These are phyloP conservation scores for Scalopus aquaticus DNA, from an alignment of 2,113 vertebrate species.

Conservation along the genomic window DNA sequence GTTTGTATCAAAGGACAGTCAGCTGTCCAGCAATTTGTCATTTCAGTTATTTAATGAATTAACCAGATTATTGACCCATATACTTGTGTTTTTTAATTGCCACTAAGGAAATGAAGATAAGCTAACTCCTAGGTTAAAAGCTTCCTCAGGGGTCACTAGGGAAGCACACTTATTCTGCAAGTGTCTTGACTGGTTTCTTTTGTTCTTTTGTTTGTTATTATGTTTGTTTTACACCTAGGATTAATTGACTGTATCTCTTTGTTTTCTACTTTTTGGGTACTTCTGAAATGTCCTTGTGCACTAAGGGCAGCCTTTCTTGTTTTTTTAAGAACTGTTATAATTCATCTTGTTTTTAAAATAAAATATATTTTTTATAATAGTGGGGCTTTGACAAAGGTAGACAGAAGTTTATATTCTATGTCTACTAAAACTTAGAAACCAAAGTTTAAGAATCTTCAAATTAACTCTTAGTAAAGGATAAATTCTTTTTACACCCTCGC, in stretches of 20 bases:
- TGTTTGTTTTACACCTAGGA: background rate
- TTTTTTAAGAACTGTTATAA: background rate
- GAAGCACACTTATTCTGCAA: background rate
- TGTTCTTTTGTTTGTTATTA: no score
- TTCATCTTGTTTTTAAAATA: conserved; percentile 22
- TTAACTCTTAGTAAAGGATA: background rate
- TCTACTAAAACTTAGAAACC: background rate
- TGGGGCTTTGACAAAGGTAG: background rate
- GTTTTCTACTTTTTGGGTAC: background rate
- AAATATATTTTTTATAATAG: background rate
- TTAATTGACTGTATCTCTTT: conserved; percentile 29
- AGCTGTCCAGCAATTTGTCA: conserved; percentile 12
- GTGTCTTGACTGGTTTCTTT: background rate
- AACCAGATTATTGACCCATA: background rate
- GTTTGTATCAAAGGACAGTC: background rate
- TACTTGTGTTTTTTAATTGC: conserved; percentile 26
- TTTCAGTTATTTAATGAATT: conserved; percentile 17
- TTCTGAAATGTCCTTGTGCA: conserved; percentile 15
- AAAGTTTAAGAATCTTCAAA: conserved; percentile 28
- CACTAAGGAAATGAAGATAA: background rate
- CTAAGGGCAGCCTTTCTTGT: conserved; percentile 17
- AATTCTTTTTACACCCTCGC: conserved; percentile 9
- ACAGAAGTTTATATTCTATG: background rate
- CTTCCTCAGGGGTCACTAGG: background rate
- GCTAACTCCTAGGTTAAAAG: background rate